Base-by-base conservation (phyloP, 2,888 invertebrate genomes). In the Ariolimax columbianus region DNA sequence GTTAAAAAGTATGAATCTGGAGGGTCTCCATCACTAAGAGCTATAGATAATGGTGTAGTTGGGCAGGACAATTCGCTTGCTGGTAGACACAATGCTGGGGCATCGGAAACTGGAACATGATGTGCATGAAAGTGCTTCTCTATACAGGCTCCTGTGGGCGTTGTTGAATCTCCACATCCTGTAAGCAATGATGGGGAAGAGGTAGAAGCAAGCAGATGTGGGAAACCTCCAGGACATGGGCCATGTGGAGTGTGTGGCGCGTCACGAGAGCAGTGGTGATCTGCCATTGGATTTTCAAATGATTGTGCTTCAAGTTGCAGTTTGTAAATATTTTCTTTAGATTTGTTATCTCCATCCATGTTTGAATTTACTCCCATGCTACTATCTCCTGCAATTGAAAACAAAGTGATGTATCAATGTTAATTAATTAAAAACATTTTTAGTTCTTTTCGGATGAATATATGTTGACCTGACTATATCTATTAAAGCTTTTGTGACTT, bases 101-200 rank as follows among this genome's bases (percentile, higher is more conserved):
- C 30, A 33, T 75, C 38, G 43, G 66, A 6, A 33, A 33, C 75
- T 23, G 30, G 63, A 40, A 80, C 79, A 84, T 84, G 72, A 30
- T 84, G 84, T 47, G 84, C 14, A 79, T 63, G 84, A 23, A 79
- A 38, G 43, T 84, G 84, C 43, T 51, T 79, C 40, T 80, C 84
- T 70, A 84, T 80, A 40, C 40, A 33, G 36, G 75, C 79, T 26
- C 84, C 80, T 73, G 73, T 55, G 1, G 68, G 79, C 30, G 79
- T 84, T 38, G 59, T 73, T 36, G 72, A n/a, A 63, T 84, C 79
- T 6, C 43, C 73, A 73, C 84, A 84, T 66, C 84, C 84, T 36
- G 73, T 59, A 23, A 84, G 73, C 38, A 84, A n/a, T 17, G 84
- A 84, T 43, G 84, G 84, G 17, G 84, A 84, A 0, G 84, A 84